phyloP scores from a whole-genome alignment of 2,113 vertebrate genomes.

The Motacilla tschutschensis region DNA sequence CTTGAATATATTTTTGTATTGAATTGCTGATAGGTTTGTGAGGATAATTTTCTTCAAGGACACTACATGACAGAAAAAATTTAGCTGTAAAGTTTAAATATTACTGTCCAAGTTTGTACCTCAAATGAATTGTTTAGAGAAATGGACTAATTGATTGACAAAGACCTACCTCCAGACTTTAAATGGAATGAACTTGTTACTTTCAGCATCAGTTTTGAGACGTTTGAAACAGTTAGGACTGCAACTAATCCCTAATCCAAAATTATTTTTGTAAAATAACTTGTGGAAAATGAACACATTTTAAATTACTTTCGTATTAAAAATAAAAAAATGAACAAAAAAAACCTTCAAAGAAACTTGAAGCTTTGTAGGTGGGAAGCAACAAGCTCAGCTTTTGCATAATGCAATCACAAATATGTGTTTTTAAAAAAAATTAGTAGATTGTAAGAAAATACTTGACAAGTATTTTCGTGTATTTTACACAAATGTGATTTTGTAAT shows the following conservation, averaged over 20 bases:
- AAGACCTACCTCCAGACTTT: slow-evolving; percentile 93
- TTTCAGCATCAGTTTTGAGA: slow-evolving; percentile 73
- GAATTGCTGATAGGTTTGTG: slow-evolving; percentile 85
- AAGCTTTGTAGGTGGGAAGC: slow-evolving; percentile 87
- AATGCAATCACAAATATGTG: slow-evolving; percentile 88
- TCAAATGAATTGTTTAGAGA: slow-evolving; percentile 81
- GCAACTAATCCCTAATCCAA: slow-evolving; percentile 80
- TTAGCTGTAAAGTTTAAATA: slow-evolving; percentile 78
- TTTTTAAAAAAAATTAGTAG: slow-evolving; percentile 77
- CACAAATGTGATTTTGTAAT: slow-evolving; percentile 92
- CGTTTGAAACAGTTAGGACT: slow-evolving; percentile 79
- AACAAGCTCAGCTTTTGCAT: slow-evolving; percentile 86
- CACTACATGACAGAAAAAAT: slow-evolving; percentile 78
- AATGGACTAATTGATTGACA: slow-evolving; percentile 85
- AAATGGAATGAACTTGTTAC: slow-evolving; percentile 80
- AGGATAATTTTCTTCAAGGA: slow-evolving; percentile 80
- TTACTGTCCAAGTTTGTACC: slow-evolving; percentile 88
- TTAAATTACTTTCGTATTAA: slow-evolving; percentile 73
- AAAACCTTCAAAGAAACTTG: slow-evolving; percentile 85
- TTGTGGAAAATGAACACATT: slow-evolving; percentile 72
- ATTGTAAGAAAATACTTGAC: slow-evolving; percentile 88
- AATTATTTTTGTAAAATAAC: slow-evolving; percentile 80
- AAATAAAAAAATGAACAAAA: slow-evolving; percentile 31
- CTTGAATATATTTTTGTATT: slow-evolving; percentile 93
- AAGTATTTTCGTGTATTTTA: slow-evolving; percentile 89